These are phyloP conservation scores for Nymphalis urticae DNA, from an alignment of 2,888 invertebrate genomes.

Conservation along the genomic window DNA sequence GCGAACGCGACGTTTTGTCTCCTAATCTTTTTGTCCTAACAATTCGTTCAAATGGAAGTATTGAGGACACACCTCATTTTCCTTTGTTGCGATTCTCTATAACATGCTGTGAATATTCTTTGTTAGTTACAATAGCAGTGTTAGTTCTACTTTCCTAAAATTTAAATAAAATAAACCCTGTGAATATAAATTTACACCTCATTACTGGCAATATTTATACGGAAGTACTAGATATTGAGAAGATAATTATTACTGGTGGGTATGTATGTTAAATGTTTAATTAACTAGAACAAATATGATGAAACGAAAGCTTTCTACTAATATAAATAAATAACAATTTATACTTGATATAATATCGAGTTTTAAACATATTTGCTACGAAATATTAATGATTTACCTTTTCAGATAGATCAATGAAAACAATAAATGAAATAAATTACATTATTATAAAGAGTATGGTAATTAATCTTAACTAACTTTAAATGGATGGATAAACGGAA, in stretches of 20 bases:
- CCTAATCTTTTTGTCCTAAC: constrained; percentile 66
- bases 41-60: constrained; percentile 72
- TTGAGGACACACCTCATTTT: constrained; percentile 76
- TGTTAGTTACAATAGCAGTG: constrained; percentile 72
- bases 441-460: background rate
- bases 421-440: background rate
- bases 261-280: constrained; percentile 23
- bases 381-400: too few species aligned
- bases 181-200: constrained; percentile 50
- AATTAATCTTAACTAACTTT: too few species aligned
- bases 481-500: too few species aligned
- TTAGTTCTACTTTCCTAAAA: constrained; percentile 78
- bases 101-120: constrained; percentile 75
- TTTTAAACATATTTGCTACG: too few species aligned
- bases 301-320: background rate
- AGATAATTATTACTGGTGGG: constrained; percentile 35
- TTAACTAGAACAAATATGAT: constrained; percentile 5
- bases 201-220: constrained; percentile 28
- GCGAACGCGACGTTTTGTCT: constrained; percentile 75
- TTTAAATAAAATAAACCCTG: constrained; percentile 60
- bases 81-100: constrained; percentile 68
- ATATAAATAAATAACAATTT: background rate
- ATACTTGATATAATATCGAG: background rate
- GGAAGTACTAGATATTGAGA: constrained; percentile 20
- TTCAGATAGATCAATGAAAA: too few species aligned